These are phyloP conservation scores for Agrochola macilenta DNA, from an alignment of 2,888 invertebrate genomes.

Conservation along the genomic window DNA sequence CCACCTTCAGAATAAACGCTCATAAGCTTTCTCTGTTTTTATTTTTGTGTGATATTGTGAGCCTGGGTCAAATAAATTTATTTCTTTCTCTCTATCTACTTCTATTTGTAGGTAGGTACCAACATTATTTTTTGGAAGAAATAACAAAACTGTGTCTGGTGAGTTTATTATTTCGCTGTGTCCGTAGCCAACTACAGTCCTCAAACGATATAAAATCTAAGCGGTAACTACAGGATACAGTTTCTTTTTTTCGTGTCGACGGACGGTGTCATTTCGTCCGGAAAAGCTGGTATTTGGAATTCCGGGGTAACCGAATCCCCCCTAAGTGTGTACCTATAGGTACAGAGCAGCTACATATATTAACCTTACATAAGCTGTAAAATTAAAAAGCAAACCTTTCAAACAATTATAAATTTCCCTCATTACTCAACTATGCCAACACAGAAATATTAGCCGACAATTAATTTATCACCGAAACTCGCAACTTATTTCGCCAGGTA, in stretches of 20 bases:
- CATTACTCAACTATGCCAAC: conserved; percentile 34
- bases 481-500: conserved; percentile 50
- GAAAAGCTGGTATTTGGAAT: no score
- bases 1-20: no score
- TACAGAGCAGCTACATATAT: background rate
- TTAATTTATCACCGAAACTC: conserved; percentile 59
- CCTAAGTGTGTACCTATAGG: background rate
- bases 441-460: conserved; percentile 46
- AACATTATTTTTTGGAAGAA: no score
- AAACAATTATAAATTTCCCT: conserved; percentile 36
- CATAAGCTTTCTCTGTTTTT: no score
- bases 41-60: no score
- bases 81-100: no score
- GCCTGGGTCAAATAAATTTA: no score
- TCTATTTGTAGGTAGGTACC: background rate
- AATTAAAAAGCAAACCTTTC: background rate
- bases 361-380: background rate
- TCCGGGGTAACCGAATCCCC: background rate
- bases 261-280: background rate
- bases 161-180: no score
- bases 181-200: no score
- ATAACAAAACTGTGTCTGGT: background rate
- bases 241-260: background rate
- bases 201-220: background rate
- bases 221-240: no score